Evolutionary conservation across 1,140 invertebrate species (phyloP).

Genomic region (Octopus sinensis): DNA sequence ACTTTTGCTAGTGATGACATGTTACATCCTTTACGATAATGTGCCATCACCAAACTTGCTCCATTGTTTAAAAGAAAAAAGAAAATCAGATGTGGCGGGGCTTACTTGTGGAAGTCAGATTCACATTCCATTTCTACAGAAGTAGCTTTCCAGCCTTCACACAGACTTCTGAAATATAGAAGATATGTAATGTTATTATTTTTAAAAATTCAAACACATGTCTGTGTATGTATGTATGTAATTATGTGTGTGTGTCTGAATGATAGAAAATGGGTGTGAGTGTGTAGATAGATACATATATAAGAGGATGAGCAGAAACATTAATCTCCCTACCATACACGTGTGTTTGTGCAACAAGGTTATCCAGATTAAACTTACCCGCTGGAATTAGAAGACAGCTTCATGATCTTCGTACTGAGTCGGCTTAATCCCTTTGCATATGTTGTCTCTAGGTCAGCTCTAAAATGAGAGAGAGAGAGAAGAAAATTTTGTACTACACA

Average conservation of each 20-base stretch:
- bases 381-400: slow-evolving; percentile 71
- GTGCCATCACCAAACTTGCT: too few species aligned
- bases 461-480: slow-evolving; percentile 57
- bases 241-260: too few species aligned
- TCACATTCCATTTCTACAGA: slow-evolving; percentile 86
- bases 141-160: slow-evolving; percentile 84
- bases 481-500: too few species aligned
- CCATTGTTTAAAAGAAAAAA: too few species aligned
- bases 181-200: slow-evolving; percentile 10
- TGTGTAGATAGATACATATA: neutral
- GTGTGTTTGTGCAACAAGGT: too few species aligned
- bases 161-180: slow-evolving; percentile 65
- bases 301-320: too few species aligned
- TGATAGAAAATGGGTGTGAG: neutral
- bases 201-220: neutral
- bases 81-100: neutral
- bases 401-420: slow-evolving; percentile 78
- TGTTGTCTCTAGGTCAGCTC: slow-evolving; percentile 81
- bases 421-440: slow-evolving; percentile 88
- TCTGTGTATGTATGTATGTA: too few species aligned
- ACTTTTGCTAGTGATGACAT: too few species aligned
- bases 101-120: slow-evolving; percentile 78
- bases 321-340: too few species aligned
- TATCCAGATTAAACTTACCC: slow-evolving; percentile 55
- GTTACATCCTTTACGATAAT: too few species aligned